Evolutionary conservation across 2,113 vertebrate species (phyloP).

Genomic region (Sorex fumeus): DNA sequence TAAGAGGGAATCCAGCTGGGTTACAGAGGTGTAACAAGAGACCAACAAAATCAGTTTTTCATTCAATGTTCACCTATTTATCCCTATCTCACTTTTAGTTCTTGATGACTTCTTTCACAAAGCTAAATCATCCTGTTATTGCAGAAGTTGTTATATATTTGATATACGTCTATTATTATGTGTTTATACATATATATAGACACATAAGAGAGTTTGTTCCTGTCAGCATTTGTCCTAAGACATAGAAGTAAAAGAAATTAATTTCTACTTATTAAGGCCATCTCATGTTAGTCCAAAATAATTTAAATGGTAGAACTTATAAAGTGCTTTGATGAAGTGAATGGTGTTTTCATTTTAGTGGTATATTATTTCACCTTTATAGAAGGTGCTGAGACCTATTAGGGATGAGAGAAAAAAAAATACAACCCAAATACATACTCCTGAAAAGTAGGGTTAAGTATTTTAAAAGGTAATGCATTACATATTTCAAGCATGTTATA

Average conservation of each 20-base stretch:
- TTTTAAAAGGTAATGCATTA: neutral
- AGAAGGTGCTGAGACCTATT: neutral
- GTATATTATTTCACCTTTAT: neutral
- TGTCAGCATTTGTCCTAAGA: neutral
- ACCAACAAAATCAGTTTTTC: neutral
- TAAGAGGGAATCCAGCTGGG: neutral
- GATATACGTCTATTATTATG: neutral
- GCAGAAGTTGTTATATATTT: neutral
- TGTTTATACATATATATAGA: neutral
- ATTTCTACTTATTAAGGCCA: neutral
- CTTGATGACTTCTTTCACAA: neutral
- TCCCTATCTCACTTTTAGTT: neutral
- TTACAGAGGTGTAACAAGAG: neutral
- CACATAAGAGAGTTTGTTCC: neutral
- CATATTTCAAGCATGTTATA: neutral
- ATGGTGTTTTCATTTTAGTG: neutral
- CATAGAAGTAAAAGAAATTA: neutral
- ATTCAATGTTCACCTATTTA: neutral
- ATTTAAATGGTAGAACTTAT: neutral
- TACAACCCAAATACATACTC: neutral
- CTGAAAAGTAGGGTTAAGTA: neutral
- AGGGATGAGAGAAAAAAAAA: neutral
- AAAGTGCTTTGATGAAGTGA: neutral
- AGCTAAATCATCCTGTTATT: neutral
- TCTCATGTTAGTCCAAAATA: neutral